Evolutionary conservation across 2,888 invertebrate genomes (phyloP), one percentile per base, ranked within the genome.

Genomic region (Bursaphelenchus okinawaensis): DNA sequence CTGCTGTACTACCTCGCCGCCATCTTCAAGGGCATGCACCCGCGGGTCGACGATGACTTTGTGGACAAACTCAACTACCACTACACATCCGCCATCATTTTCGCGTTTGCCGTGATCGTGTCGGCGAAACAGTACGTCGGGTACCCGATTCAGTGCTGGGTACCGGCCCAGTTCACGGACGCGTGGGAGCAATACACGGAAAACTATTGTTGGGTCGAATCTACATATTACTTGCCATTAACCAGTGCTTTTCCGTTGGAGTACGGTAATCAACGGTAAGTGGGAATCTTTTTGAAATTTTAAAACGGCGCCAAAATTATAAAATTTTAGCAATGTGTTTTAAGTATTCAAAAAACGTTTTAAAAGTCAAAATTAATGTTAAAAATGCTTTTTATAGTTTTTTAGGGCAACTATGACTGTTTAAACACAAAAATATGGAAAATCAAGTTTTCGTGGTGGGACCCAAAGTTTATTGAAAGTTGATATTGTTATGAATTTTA

Each of bases 141-240:
- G 52, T 82, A 82, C 70, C 82, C 82, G 7, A 82, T 82, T 66
- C 82, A 82, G 66, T 82, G 82, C 67, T 86, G 86, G 85, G 84
- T 84, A 69, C 85, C 85, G 6, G 85, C 85, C 1, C 84, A 85
- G 75, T 86, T 86, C 78, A 84, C 85, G 59, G 84, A 85, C 70
- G 82, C 82, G 51, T 82, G 82, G 82, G 85, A 85, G 73, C 85
- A 86, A 73, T 86, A 85, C 79, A 85, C 85, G 63, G 69, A 69
- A 55, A 71, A 71, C 55, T 71, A 74, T 60, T 86, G 86, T 75
- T 86, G 86, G 86, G 85, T 86, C 55, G 84, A 84, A 68, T 71
- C 85, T 76, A 86, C 86, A 31, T 86, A 85, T 77, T 85, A 84
- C 75, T 79, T 86, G 27, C 84, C 85, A 51, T 80, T 86, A 62